A percentile compares a stretch with the other conserved stretches of the same genome.
Evolutionary conservation across 2,113 vertebrate species (phyloP).

Genomic region (Gallinago jamesoni): DNA sequence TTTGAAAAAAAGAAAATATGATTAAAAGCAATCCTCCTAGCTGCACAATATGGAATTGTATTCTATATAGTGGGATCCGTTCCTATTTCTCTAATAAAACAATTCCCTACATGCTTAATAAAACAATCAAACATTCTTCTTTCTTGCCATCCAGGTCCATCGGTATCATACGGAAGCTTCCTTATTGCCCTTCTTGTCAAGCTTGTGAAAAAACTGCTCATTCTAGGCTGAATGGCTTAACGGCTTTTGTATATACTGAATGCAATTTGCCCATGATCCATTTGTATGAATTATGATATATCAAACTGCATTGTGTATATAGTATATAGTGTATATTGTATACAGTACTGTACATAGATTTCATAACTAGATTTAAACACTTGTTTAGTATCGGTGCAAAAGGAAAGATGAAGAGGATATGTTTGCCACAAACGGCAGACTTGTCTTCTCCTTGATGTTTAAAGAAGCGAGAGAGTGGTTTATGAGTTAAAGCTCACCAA

Average conservation of each 20-base stretch:
- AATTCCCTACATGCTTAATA: neutral
- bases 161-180: neutral
- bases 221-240: neutral
- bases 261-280: neutral
- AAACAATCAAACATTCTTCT: neutral
- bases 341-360: neutral
- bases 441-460: neutral
- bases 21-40: neutral
- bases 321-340: too few species aligned
- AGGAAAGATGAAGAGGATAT: neutral
- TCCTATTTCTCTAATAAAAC: neutral
- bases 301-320: neutral
- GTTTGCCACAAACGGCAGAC: neutral
- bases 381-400: neutral
- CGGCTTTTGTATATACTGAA: neutral
- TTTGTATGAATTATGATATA: neutral
- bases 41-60: neutral
- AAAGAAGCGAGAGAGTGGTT: constrained; percentile 1
- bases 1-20: neutral
- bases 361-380: neutral
- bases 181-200: neutral
- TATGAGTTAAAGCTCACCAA: constrained; percentile 13
- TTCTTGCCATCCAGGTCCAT: neutral
- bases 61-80: neutral
- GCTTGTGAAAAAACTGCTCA: neutral